Evolutionary conservation across 1,140 invertebrate genomes (phyloP).

Genomic region (Diprion similis): DNA sequence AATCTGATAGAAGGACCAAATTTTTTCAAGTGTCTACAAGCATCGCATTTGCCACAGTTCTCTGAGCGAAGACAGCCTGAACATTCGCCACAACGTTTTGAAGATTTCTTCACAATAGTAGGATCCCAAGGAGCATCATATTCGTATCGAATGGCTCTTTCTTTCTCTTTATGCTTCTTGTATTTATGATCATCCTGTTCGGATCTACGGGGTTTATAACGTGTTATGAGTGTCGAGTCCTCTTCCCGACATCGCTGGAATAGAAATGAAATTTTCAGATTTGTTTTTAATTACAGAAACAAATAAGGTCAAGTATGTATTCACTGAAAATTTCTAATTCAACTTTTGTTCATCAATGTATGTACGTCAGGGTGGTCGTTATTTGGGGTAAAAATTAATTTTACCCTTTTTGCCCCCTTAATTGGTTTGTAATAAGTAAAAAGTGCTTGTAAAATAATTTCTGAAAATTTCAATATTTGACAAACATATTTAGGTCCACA

Average conservation of each 20-base stretch:
- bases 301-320: background rate
- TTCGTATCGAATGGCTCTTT: slow-evolving; percentile 46
- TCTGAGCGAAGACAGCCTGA: slow-evolving; percentile 79
- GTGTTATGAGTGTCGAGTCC: slow-evolving; percentile 81
- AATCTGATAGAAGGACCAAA: slow-evolving; percentile 75
- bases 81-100: slow-evolving; percentile 81
- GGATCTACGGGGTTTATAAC: slow-evolving; percentile 75
- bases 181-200: slow-evolving; percentile 65
- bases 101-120: slow-evolving; percentile 48
- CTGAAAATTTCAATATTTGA: too few relatives aligned
- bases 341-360: too few relatives aligned
- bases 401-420: too few relatives aligned
- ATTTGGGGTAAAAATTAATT: too few relatives aligned
- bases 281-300: slow-evolving; percentile 8
- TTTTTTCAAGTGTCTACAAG: slow-evolving; percentile 80
- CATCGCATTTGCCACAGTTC: slow-evolving; percentile 88
- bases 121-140: slow-evolving; percentile 49
- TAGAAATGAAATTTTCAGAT: slow-evolving; percentile 21
- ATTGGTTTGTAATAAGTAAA: too few relatives aligned
- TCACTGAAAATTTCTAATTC: background rate
- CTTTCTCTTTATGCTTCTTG: slow-evolving; percentile 55
- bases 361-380: too few relatives aligned
- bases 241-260: slow-evolving; percentile 76
- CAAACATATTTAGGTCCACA: too few relatives aligned
- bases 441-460: too few relatives aligned